These are phyloP conservation scores for Bombycilla garrulus DNA, from an alignment of 2,113 vertebrate species.

Conservation along the genomic window DNA sequence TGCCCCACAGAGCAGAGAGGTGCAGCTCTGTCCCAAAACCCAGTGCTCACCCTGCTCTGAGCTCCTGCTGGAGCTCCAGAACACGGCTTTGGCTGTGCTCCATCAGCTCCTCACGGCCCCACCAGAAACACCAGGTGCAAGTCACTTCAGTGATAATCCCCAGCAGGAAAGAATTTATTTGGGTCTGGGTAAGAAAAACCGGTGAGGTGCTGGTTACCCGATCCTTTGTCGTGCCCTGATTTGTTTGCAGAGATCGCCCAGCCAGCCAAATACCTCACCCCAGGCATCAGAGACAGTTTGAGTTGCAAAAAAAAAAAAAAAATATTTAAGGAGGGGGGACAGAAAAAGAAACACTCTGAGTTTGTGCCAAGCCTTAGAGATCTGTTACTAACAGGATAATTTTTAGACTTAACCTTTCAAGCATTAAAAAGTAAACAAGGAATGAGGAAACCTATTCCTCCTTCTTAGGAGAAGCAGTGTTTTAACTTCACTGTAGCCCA, in stretches of 20 bases:
- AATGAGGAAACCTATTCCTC: not conserved
- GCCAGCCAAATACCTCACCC: not conserved
- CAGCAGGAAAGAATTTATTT: not conserved
- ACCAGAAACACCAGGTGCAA: not conserved
- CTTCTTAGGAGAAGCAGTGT: not conserved
- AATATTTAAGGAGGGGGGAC: not conserved
- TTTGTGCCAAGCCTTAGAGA: not conserved
- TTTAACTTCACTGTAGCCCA: not conserved
- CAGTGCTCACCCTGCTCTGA: not conserved
- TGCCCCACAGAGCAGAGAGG: not conserved
- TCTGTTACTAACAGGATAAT: not conserved
- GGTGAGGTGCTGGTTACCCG: not conserved
- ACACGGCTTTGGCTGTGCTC: not conserved
- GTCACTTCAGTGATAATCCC: not conserved
- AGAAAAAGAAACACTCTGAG: not conserved
- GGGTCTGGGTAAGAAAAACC: not conserved
- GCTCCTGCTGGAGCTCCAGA: not conserved
- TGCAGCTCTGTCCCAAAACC: not conserved
- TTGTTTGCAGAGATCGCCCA: not conserved
- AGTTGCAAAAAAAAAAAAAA: not conserved
- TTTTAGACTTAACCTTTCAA: constrained; percentile 41
- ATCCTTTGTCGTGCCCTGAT: not conserved
- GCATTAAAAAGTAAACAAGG: not conserved
- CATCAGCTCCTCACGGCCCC: not conserved
- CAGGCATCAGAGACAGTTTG: not conserved